Conservation (phyloP, 2,888 invertebrate species). For the Nomada lathburiana region DNA sequence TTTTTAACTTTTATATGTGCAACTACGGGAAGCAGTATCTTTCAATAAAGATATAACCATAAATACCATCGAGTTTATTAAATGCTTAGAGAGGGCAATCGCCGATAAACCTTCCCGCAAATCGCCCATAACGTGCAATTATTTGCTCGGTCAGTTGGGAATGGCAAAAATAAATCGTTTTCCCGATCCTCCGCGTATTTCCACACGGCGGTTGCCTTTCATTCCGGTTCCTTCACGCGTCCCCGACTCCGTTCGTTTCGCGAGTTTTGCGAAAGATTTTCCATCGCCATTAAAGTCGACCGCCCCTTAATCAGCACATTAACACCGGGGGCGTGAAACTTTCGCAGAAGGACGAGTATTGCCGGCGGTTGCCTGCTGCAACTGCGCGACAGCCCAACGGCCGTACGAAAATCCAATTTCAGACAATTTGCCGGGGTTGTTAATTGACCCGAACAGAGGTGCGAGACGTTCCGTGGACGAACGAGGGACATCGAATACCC, state of each 20-base stretch:
- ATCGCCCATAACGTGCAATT: neutral
- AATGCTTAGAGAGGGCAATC: neutral
- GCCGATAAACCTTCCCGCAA: neutral
- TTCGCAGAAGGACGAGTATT: conserved; percentile 13
- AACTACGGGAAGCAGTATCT: neutral
- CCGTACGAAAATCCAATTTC: conserved; percentile 73
- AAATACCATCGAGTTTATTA: conserved; percentile 1
- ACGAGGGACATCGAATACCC: conserved; percentile 21
- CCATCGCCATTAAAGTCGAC: conserved; percentile 19
- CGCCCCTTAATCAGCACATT: conserved; percentile 5
- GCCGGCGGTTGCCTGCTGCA: conserved; percentile 12
- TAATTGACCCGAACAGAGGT: conserved; percentile 70
- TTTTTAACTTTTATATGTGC: too few relatives aligned
- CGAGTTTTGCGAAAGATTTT: neutral
- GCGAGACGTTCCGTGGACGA: conserved; percentile 21
- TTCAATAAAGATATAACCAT: conserved; percentile 38
- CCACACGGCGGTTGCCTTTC: neutral
- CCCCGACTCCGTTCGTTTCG: neutral
- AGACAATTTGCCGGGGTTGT: conserved; percentile 71
- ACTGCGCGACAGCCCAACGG: neutral
- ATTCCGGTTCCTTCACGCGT: conserved; percentile 35
- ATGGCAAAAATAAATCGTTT: neutral
- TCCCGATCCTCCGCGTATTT: neutral
- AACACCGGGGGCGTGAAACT: conserved; percentile 25
- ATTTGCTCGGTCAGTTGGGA: neutral